These are phyloP conservation scores for Atlantisia rogersi DNA, from an alignment of 2,113 vertebrate genomes.

Conservation along the genomic window DNA sequence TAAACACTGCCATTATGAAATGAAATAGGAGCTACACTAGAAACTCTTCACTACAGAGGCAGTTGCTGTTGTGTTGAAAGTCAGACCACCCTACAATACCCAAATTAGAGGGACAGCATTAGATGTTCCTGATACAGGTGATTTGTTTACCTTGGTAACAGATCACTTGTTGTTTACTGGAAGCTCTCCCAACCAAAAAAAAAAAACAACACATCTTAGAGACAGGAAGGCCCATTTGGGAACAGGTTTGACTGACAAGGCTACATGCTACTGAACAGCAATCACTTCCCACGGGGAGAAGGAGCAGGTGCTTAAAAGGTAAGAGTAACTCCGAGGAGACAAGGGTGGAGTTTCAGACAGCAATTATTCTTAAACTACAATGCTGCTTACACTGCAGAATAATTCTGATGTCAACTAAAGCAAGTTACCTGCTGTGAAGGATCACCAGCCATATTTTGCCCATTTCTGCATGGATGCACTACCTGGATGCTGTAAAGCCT, in stretches of 20 bases:
- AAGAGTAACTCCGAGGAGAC: constrained; percentile 11
- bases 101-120: background rate
- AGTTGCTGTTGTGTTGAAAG: too few relatives aligned
- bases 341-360: constrained; percentile 5
- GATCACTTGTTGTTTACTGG: background rate
- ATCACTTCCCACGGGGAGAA: background rate
- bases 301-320: background rate
- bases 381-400: background rate
- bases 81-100: background rate
- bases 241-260: constrained; percentile 15
- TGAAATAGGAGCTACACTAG: background rate
- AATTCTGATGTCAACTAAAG: background rate
- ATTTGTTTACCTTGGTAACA: background rate
- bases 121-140: background rate
- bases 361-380: background rate
- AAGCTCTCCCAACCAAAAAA: background rate
- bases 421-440: background rate
- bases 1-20: background rate
- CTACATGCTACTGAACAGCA: background rate
- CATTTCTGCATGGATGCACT: background rate
- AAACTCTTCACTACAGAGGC: background rate
- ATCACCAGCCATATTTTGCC: background rate
- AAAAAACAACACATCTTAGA: background rate
- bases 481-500: background rate
- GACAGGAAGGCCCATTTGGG: background rate